phyloP scores from a whole-genome alignment of 2,888 invertebrate genomes.

The Matsumyia berberina region DNA sequence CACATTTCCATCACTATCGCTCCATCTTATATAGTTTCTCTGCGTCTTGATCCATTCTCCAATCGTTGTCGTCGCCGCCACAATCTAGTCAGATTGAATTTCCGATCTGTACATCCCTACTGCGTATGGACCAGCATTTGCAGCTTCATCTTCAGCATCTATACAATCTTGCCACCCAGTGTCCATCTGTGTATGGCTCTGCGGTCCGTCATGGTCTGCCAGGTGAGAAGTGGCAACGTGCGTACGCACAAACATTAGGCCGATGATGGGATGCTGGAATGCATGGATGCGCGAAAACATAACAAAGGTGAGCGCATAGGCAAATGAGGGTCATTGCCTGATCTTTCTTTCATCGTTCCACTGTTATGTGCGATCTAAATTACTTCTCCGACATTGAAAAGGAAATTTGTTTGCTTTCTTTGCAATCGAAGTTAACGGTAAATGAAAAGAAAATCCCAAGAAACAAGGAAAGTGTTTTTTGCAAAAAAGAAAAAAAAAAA shows the following conservation, averaged over 20 bases:
- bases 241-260: not conserved
- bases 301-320: conserved; percentile 46
- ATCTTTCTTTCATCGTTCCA: conserved; percentile 55
- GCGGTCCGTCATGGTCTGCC: conserved; percentile 45
- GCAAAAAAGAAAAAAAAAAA: conserved; percentile 14
- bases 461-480: conserved; percentile 60
- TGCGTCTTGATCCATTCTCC: conserved; percentile 32
- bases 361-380: conserved; percentile 59
- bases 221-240: conserved; percentile 16
- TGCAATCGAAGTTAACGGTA: conserved; percentile 33
- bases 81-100: conserved; percentile 69
- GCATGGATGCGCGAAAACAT: conserved; percentile 10
- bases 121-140: conserved; percentile 28
- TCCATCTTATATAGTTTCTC: conserved; percentile 72
- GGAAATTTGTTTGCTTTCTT: conserved; percentile 60
- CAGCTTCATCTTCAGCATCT: conserved; percentile 32
- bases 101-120: conserved; percentile 49
- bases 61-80: conserved; percentile 29
- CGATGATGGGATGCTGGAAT: conserved; percentile 7
- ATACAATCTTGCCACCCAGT: conserved; percentile 16
- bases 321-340: conserved; percentile 73
- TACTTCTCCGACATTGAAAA: conserved; percentile 62
- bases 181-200: conserved; percentile 9
- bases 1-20: conserved; percentile 64
- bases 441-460: conserved; percentile 51